These are phyloP conservation scores for Xestia c-nigrum DNA, from an alignment of 2,888 invertebrate genomes.

Conservation along the genomic window DNA sequence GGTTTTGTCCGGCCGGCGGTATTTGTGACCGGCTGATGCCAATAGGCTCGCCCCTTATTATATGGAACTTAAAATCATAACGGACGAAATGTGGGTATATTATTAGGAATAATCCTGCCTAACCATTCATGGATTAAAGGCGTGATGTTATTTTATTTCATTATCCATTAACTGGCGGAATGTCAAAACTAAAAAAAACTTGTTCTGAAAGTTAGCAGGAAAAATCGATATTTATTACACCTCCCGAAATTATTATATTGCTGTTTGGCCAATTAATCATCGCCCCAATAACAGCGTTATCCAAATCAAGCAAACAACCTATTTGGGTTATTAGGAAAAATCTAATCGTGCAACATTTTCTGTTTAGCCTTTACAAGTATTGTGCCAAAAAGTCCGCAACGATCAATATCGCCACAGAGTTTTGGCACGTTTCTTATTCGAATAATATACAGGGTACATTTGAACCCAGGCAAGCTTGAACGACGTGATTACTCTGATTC, in stretches of 20 bases:
- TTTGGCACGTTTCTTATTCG: conserved; percentile 59
- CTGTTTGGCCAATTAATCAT: conserved; percentile 37
- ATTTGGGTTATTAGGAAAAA: conserved; percentile 20
- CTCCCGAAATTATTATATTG: conserved; percentile 18
- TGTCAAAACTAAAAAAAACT: too few species aligned
- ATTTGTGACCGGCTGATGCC: neutral
- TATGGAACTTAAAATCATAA: too few species aligned
- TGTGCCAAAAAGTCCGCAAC: conserved; percentile 60
- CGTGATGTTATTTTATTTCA: neutral
- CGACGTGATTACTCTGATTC: conserved; percentile 47
- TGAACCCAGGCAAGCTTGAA: conserved; percentile 42
- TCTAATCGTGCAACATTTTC: conserved; percentile 18
- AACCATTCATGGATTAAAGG: neutral
- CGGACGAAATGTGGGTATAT: neutral
- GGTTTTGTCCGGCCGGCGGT: too few species aligned
- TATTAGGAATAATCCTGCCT: neutral
- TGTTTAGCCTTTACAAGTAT: conserved; percentile 35
- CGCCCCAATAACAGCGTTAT: conserved; percentile 14
- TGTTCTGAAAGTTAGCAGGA: neutral
- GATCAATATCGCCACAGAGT: conserved; percentile 54
- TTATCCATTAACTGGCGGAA: too few species aligned
- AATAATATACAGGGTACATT: conserved; percentile 52
- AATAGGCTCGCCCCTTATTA: neutral
- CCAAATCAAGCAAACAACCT: conserved; percentile 9
- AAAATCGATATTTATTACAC: conserved; percentile 24